Percentiles rank a stretch among this genome's conserved stretches.
phyloP scores from a whole-genome alignment of 53 echinoderm and acorn worm species.

The Actinopyga echinites region DNA sequence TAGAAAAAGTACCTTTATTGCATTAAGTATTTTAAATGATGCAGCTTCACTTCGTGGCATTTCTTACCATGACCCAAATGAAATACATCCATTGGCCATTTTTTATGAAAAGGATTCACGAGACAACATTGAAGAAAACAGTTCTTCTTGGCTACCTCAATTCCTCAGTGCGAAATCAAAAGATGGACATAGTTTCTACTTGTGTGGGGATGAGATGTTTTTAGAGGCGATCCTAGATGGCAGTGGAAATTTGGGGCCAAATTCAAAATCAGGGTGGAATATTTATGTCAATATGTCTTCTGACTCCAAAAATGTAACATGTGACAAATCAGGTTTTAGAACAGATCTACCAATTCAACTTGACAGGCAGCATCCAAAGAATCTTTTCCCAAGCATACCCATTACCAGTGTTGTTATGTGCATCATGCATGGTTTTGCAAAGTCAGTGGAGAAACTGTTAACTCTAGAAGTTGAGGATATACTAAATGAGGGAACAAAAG shows the following conservation, averaged over 20 bases:
- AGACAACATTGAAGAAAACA: conserved; percentile 72
- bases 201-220: conserved; percentile 76
- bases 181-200: conserved; percentile 44
- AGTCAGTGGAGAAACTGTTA: conserved; percentile 63
- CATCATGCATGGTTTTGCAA: conserved; percentile 62
- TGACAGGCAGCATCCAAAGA: conserved; percentile 51
- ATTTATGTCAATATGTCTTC: conserved; percentile 35
- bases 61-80: conserved; percentile 61
- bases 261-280: conserved; percentile 19
- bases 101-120: conserved; percentile 79
- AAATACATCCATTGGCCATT: conserved; percentile 53
- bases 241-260: conserved; percentile 35
- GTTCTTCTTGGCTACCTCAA: not conserved
- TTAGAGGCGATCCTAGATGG: conserved; percentile 67
- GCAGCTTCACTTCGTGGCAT: conserved; percentile 39
- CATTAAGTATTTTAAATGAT: conserved; percentile 59
- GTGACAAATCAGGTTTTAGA: not conserved
- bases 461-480: conserved; percentile 54
- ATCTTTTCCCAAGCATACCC: conserved; percentile 57
- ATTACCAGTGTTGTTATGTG: conserved; percentile 46
- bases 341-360: conserved; percentile 51
- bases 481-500: conserved; percentile 38
- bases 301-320: not conserved
- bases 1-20: conserved; percentile 55
- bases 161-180: not conserved